These are phyloP conservation scores for Knipowitschia caucasica DNA, from an alignment of 2,797 vertebrate species.

Conservation along the genomic window DNA sequence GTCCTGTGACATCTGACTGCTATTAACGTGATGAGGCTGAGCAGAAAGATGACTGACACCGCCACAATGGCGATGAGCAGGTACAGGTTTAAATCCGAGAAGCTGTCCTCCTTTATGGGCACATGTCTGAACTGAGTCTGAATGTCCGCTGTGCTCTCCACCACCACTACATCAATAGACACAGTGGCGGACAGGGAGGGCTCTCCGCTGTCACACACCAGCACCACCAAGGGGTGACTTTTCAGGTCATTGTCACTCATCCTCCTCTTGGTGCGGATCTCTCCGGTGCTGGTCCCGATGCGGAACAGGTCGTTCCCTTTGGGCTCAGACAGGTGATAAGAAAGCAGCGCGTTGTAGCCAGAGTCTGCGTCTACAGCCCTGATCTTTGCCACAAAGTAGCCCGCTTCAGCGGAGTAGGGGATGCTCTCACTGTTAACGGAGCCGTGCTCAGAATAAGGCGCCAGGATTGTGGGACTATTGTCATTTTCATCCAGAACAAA, in stretches of 20 bases:
- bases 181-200: slow-evolving; percentile 64
- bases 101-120: slow-evolving; percentile 58
- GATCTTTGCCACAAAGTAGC: slow-evolving; percentile 67
- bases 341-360: slow-evolving; percentile 69
- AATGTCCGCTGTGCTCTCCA: slow-evolving; percentile 52
- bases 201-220: slow-evolving; percentile 67
- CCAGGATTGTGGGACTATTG: slow-evolving; percentile 52
- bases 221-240: slow-evolving; percentile 58
- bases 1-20: slow-evolving; percentile 54
- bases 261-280: slow-evolving; percentile 64
- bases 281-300: slow-evolving; percentile 64
- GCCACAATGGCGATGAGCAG: slow-evolving; percentile 66
- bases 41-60: slow-evolving; percentile 65
- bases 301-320: slow-evolving; percentile 64
- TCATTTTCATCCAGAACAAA: slow-evolving; percentile 67
- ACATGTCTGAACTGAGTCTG: slow-evolving; percentile 57
- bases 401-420: slow-evolving; percentile 70
- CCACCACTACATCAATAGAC: slow-evolving; percentile 67
- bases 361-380: slow-evolving; percentile 69
- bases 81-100: slow-evolving; percentile 66
- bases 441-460: slow-evolving; percentile 81
- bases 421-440: slow-evolving; percentile 79
- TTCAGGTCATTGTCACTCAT: slow-evolving; percentile 70
- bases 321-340: slow-evolving; percentile 62
- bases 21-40: slow-evolving; percentile 66